Evolutionary conservation across 2,797 vertebrate genomes (phyloP).

Genomic region (Gallinago solitaria): DNA sequence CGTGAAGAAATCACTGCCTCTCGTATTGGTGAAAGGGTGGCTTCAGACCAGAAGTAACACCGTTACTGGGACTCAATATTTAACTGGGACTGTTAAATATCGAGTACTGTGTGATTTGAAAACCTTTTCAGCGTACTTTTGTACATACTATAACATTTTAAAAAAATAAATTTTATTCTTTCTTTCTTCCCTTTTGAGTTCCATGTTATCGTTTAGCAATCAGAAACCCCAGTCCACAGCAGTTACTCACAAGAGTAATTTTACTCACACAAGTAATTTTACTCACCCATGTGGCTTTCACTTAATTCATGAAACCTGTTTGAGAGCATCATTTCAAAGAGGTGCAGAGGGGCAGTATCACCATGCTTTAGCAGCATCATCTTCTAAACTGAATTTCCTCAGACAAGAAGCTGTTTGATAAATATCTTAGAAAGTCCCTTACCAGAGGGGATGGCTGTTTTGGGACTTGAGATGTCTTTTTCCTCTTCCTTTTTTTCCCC

Average conservation of each 20-base stretch:
- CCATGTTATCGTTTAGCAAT: not conserved
- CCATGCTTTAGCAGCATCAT: not conserved
- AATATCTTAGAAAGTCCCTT: not conserved
- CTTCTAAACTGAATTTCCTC: not conserved
- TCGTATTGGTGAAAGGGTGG: not conserved
- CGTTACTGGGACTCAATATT: not conserved
- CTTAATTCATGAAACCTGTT: not conserved
- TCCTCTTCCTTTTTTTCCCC: not conserved
- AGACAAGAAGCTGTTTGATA: not conserved
- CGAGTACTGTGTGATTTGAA: not conserved
- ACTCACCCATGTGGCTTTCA: not conserved
- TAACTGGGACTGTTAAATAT: not conserved
- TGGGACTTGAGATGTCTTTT: not conserved
- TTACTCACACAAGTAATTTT: not conserved
- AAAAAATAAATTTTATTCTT: not conserved
- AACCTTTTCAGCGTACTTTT: not conserved
- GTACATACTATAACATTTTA: not conserved
- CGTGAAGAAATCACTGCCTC: not conserved
- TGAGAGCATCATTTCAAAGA: not conserved
- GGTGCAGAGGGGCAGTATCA: not conserved
- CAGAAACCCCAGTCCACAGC: not conserved
- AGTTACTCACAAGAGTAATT: not conserved
- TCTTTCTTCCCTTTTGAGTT: not conserved
- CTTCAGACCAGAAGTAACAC: not conserved
- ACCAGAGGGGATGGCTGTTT: fast-evolving